These are phyloP conservation scores for Cheilosia vernalis DNA, from an alignment of 2,888 invertebrate species.

Conservation along the genomic window DNA sequence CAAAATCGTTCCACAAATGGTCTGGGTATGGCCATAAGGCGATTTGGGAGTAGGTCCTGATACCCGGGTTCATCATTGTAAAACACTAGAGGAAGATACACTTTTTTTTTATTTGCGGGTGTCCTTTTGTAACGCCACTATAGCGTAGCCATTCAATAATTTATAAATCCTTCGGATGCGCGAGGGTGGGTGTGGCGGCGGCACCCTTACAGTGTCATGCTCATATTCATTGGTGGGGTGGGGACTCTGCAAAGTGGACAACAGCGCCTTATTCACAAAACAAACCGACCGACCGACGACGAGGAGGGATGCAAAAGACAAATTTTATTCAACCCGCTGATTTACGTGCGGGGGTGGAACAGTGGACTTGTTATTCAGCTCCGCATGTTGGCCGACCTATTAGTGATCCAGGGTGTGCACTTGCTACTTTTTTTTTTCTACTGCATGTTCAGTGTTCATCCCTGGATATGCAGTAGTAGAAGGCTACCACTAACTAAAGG, in stretches of 20 bases:
- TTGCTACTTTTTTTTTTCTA: constrained; percentile 34
- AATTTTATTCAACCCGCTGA: constrained; percentile 66
- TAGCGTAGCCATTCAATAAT: constrained; percentile 65
- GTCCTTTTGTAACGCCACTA: constrained; percentile 39
- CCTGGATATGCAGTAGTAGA: constrained; percentile 22
- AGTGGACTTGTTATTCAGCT: constrained; percentile 50
- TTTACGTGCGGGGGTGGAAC: constrained; percentile 58
- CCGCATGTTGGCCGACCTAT: constrained; percentile 61
- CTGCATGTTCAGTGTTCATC: background rate
- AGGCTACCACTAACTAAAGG: constrained; percentile 55
- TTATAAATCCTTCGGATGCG: constrained; percentile 63
- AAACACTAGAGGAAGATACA: constrained; percentile 63
- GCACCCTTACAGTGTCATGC: constrained; percentile 1
- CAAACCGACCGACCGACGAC: constrained; percentile 2
- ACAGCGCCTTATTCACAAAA: constrained; percentile 43
- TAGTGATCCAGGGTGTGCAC: constrained; percentile 49
- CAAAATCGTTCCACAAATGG: constrained; percentile 74
- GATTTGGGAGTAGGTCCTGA: constrained; percentile 62
- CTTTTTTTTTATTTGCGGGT: constrained; percentile 22
- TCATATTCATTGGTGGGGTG: background rate
- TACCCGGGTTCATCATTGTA: constrained; percentile 70
- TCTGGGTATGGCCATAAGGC: constrained; percentile 70
- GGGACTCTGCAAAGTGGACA: constrained; percentile 15
- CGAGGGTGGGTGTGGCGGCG: constrained; percentile 14
- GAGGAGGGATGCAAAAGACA: constrained; percentile 61